Conservation (phyloP, 2,113 vertebrate genomes). For the Pterophyllum scalare region DNA sequence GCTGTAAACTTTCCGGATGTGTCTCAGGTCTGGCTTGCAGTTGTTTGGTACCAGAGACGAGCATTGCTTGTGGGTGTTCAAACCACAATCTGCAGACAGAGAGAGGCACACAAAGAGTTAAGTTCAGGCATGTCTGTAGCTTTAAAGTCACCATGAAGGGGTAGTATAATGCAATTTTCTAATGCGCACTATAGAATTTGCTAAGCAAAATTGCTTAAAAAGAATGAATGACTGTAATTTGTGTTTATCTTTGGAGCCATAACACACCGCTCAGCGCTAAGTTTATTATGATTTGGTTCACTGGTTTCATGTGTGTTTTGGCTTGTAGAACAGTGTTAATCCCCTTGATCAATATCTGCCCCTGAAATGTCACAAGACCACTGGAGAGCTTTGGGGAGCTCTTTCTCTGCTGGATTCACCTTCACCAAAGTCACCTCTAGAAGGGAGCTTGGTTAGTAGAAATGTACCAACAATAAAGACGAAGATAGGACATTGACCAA, state of each 20-base stretch:
- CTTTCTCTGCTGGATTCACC: slow-evolving; percentile 67
- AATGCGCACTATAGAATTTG: background rate
- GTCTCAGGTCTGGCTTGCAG: slow-evolving; percentile 91
- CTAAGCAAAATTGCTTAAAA: background rate
- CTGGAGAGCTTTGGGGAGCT: slow-evolving; percentile 42
- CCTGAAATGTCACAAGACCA: slow-evolving; percentile 57
- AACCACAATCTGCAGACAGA: slow-evolving; percentile 88
- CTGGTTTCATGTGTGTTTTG: slow-evolving; percentile 52
- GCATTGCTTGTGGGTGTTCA: slow-evolving; percentile 98
- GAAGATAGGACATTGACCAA: background rate
- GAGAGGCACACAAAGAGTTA: background rate
- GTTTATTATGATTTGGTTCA: slow-evolving; percentile 31
- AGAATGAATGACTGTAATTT: background rate
- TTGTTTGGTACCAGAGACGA: slow-evolving; percentile 96
- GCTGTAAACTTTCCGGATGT: slow-evolving; percentile 78
- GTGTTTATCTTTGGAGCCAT: slow-evolving; percentile 10
- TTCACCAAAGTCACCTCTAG: slow-evolving; percentile 60
- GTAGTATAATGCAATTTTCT: background rate
- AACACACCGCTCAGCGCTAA: background rate
- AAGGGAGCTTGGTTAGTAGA: slow-evolving; percentile 39
- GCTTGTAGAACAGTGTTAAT: slow-evolving; percentile 61
- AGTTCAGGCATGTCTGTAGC: background rate
- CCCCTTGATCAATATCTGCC: slow-evolving; percentile 70
- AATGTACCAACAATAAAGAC: slow-evolving; percentile 19
- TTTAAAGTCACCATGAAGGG: background rate